Percentiles rank a stretch among this genome's conserved stretches.
Conservation (phyloP, 2,797 vertebrate genomes). For the Hippocampus kuda region DNA sequence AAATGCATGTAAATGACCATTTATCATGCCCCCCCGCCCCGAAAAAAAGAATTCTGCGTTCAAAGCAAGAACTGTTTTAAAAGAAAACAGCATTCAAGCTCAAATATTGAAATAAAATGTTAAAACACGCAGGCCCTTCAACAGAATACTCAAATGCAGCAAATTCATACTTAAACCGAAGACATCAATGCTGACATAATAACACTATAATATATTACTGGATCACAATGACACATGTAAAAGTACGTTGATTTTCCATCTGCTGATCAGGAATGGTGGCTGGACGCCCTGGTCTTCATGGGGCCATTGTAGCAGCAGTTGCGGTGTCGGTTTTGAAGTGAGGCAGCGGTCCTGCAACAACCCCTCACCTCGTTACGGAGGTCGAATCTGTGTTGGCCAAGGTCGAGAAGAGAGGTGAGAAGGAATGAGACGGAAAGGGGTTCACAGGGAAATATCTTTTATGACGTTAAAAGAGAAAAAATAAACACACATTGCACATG, state of each 20-base stretch:
- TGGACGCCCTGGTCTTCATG: slow-evolving; percentile 95
- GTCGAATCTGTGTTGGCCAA: slow-evolving; percentile 88
- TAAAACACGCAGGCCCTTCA: not conserved
- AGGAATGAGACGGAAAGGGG: no score
- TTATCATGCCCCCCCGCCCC: no score
- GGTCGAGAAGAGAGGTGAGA: slow-evolving; percentile 85
- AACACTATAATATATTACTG: not conserved
- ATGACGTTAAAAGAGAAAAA: not conserved
- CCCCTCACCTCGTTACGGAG: slow-evolving; percentile 84
- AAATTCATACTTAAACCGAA: not conserved
- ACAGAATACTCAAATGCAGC: not conserved
- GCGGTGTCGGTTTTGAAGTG: slow-evolving; percentile 90
- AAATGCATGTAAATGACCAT: no score
- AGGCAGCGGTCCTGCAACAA: slow-evolving; percentile 92
- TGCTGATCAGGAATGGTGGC: slow-evolving; percentile 76
- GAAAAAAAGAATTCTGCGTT: not conserved
- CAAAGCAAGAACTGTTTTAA: not conserved
- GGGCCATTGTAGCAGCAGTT: slow-evolving; percentile 91
- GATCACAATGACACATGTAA: not conserved
- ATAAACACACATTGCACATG: not conserved
- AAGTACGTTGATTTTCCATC: not conserved
- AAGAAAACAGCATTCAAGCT: not conserved
- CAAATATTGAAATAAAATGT: not conserved
- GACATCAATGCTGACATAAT: not conserved
- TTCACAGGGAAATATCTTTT: not conserved